A percentile compares a stretch with the other conserved stretches of the same genome.
Conservation (phyloP, 2,113 vertebrate genomes). For the Zootoca vivipara region DNA sequence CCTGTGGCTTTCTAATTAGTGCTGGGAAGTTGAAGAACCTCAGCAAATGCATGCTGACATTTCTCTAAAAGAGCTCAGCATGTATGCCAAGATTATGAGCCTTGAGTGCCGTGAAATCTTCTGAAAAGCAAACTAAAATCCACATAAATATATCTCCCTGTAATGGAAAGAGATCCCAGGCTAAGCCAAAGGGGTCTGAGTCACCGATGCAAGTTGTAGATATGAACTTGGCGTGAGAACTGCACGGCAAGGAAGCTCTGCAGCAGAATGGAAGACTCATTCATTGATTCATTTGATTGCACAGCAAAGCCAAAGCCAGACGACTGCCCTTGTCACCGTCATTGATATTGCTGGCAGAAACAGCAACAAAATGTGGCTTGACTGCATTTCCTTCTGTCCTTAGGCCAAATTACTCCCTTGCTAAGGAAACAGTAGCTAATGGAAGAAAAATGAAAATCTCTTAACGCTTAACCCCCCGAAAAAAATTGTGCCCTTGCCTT, state of each 20-base stretch:
- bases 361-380: constrained; percentile 24
- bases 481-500: not conserved
- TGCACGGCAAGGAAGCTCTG: not conserved
- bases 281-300: not conserved
- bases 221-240: not conserved
- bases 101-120: not conserved
- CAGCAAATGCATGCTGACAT: not conserved
- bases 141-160: not conserved
- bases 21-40: not conserved
- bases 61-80: constrained; percentile 1
- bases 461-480: not conserved
- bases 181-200: not conserved
- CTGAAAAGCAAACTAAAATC: not conserved
- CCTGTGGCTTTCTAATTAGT: not conserved
- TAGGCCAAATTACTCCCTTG: not conserved
- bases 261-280: not conserved
- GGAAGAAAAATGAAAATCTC: not conserved
- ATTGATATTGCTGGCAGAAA: constrained; percentile 11
- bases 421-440: not conserved
- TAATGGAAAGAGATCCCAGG: not conserved
- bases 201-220: not conserved
- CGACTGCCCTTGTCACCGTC: not conserved
- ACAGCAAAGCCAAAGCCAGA: constrained; percentile 1
- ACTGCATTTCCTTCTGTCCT: not conserved
- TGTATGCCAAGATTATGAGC: not conserved